Evolutionary conservation across 2,113 vertebrate species (phyloP).

Genomic region (Machaerirhynchus nigripectus): DNA sequence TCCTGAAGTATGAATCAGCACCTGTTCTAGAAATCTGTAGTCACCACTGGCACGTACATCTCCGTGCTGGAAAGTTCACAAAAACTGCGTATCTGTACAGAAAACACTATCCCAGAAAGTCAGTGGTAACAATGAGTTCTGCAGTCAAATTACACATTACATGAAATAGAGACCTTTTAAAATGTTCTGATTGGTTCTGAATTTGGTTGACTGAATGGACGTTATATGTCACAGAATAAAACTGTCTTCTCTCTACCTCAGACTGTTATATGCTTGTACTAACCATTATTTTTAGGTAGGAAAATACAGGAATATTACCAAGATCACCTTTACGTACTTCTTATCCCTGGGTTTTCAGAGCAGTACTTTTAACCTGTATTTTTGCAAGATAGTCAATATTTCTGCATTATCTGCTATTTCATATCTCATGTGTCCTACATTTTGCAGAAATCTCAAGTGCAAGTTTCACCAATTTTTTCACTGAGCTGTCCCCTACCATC

Average conservation of each 20-base stretch:
- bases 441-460: not conserved
- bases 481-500: not conserved
- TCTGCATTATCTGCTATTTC: not conserved
- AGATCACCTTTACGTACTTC: not conserved
- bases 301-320: not conserved
- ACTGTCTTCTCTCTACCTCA: not conserved
- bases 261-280: not conserved
- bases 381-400: not conserved
- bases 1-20: not conserved
- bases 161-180: not conserved
- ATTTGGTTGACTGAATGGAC: not conserved
- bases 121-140: not conserved
- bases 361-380: not conserved
- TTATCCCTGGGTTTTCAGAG: not conserved
- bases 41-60: fast-evolving
- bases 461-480: not conserved
- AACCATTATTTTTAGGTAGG: not conserved
- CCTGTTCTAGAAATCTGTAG: not conserved
- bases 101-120: not conserved
- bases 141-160: not conserved
- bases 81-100: not conserved
- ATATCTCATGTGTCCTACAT: not conserved
- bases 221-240: not conserved
- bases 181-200: not conserved
- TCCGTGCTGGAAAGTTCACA: not conserved